Base-by-base conservation (phyloP, 2,888 invertebrate species). In the Patella caerulea region DNA sequence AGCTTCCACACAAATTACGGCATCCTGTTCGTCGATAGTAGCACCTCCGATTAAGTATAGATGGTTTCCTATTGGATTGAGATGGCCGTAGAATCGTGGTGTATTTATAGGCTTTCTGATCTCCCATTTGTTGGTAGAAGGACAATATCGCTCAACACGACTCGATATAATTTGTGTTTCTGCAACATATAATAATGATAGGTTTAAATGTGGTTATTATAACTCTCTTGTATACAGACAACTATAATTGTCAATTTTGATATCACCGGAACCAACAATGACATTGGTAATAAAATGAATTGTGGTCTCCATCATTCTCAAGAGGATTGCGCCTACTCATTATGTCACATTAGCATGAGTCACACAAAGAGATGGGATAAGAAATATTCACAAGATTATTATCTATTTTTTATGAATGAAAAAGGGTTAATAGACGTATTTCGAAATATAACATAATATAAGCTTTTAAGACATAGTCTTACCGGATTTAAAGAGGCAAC, bases 11-110 rank as follows among this genome's bases (percentile, higher is more conserved):
- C 87, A 87, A 17, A 78, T 78, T 11, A 87, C 76, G 7, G 72
- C 74, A 4, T 84, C 86, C 14, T 78, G 74, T n/a, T 65, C 19
- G 69, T 85, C 84, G 2, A 87, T 79, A 3, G 86, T 85, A 52
- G 87, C 88, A 12, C 88, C 88, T 2, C 86, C 87, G 14, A 87
- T 75, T 29, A 88, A 78, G 69, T 81, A 84, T 34, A 88, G 79
- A 45, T 78, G 74, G 14, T 81, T 81, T n/a, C 78, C 79, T 3
- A 84, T 76, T 14, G 83, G 76, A 2, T 81, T 76, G 0, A 87
- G 80, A 69, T 84, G 80, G 0, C 84, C 83, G 73, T 86, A 87
- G 76, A 87, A 87, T 19, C 88, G 78, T 3, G 88, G 86, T 1
- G 75, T 83, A 19, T 70, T 73, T 55, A 86, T 81, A 1, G 86